These are phyloP conservation scores for Sclerurus mexicanus DNA, from an alignment of 2,113 vertebrate species.

Conservation along the genomic window DNA sequence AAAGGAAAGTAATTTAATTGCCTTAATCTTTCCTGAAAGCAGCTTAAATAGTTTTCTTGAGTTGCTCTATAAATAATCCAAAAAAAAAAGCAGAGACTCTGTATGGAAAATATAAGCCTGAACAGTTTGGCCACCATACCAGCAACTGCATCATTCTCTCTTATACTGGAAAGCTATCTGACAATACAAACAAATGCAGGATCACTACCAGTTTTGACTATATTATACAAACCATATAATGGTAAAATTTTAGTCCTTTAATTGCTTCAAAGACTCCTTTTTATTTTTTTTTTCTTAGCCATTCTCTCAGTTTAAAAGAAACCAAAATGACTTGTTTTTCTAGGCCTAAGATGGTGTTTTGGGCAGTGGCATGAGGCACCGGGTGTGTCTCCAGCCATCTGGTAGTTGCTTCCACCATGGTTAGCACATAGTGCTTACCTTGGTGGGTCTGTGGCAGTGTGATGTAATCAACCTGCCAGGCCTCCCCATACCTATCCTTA, in stretches of 20 bases:
- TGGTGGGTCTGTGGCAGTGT: too few relatives aligned
- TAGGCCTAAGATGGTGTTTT: too few relatives aligned
- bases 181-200: neutral
- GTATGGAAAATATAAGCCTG: neutral
- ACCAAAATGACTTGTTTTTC: too few relatives aligned
- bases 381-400: too few relatives aligned
- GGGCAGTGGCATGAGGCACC: too few relatives aligned
- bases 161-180: neutral
- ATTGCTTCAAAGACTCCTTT: neutral
- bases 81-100: neutral
- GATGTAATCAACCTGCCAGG: too few relatives aligned
- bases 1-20: neutral
- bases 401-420: too few relatives aligned
- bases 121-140: neutral
- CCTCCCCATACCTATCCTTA: too few relatives aligned
- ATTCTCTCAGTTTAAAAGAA: too few relatives aligned
- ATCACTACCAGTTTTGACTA: neutral
- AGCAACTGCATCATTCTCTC: neutral
- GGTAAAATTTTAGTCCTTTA: neutral
- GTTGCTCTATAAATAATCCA: neutral
- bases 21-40: neutral
- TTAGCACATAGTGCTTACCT: too few relatives aligned
- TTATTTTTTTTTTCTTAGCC: neutral
- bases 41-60: neutral
- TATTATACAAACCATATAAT: neutral